phyloP scores from a whole-genome alignment of 2,113 vertebrate species.

The Willisornis vidua region DNA sequence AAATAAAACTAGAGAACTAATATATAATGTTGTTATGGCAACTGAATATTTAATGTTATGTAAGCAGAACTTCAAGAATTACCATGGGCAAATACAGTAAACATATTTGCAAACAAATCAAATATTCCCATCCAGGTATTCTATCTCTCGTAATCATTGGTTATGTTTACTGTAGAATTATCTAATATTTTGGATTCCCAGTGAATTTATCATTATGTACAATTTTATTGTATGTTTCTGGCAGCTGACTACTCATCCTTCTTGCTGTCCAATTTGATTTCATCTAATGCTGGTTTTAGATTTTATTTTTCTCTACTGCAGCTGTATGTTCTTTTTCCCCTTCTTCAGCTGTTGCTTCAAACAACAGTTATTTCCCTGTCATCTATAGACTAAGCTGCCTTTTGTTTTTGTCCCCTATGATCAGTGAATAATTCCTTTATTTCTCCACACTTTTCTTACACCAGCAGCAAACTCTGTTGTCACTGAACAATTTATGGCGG shows the following conservation, averaged over 20 bases:
- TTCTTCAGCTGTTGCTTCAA: neutral
- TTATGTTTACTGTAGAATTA: constrained; percentile 1
- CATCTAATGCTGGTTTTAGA: neutral
- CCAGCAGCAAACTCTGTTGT: neutral
- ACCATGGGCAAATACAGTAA: constrained; percentile 28
- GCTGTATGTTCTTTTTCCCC: neutral
- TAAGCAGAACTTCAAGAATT: constrained; percentile 37
- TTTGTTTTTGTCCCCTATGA: neutral
- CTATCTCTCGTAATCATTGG: neutral
- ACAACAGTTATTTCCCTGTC: neutral
- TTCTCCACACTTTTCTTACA: neutral
- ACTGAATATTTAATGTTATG: constrained; percentile 50
- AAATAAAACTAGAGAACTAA: constrained; percentile 41
- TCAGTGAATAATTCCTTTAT: neutral
- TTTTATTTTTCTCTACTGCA: neutral
- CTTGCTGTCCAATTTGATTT: neutral
- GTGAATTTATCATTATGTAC: neutral
- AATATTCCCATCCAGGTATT: constrained; percentile 40
- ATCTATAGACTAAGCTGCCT: neutral
- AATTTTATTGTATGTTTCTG: neutral
- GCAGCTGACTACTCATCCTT: neutral
- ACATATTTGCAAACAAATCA: constrained; percentile 53
- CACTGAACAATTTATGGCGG: neutral
- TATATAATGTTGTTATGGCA: constrained; percentile 31
- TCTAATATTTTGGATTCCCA: neutral